Evolutionary conservation across 2,797 vertebrate species (phyloP), one percentile per base, ranked within the genome.

Genomic region (Otus scops): DNA sequence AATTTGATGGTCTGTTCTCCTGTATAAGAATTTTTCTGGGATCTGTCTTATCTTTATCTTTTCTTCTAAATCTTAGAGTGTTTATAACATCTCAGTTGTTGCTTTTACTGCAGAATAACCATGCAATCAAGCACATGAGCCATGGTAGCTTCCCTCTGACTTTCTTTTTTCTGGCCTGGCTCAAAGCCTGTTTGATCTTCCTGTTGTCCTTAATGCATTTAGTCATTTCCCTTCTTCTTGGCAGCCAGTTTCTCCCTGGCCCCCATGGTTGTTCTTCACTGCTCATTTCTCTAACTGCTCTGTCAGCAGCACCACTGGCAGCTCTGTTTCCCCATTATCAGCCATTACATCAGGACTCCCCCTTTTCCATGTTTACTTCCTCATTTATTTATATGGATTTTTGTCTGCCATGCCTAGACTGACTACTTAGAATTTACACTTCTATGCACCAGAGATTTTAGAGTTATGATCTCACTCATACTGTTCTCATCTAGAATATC

Each of bases 151-250:
- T 96, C 81, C 84, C 23, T 84, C 56, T 50, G 43, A 87, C 80
- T 81, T 94, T 85, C 84, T 94, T 93, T 93, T 93, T 93, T 96
- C 80, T 96, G 83, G 39, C 74, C 75, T 97, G 95, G 92, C 94
- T 85, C 39, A 92, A 85, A 92, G 86, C 88, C 88, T 85, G 21
- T 65, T 92, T 85, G 74, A 76, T 96, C 91, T 96, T 97, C 93
- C 93, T 95, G 94, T 95, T 94, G 93, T 82, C 74, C 81, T 93
- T 95, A 88, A 65, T 81, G 53, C 56, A 79, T 94, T 93, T 95
- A 96, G 93, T 96, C 70, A 96, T 96, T 97, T 96, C 93, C 95
- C 86, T 80, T 97, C 94, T 91, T 83, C 64, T 94, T 96, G 94
- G 84, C 74, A 92, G 86, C 26, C 77, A 89, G 67, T 75, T 93